phyloP scores from a whole-genome alignment of 2,797 vertebrate genomes.

The Melanotaenia pygmaea region DNA sequence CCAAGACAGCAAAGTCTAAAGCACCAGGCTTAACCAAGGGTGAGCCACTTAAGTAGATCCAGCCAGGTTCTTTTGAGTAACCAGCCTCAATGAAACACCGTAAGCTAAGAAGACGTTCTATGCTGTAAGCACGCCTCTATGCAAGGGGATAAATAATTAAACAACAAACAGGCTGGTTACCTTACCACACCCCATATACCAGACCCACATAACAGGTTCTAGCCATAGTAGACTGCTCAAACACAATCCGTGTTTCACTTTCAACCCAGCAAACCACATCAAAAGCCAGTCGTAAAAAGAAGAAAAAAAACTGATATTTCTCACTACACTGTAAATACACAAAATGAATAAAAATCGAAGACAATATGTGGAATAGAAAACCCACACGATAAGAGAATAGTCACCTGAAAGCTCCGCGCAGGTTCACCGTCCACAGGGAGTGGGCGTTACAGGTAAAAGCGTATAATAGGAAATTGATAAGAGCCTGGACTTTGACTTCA shows the following conservation, averaged over 20 bases:
- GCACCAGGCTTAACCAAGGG: background rate
- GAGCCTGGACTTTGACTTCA: slow-evolving; percentile 71
- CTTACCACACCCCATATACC: slow-evolving; percentile 73
- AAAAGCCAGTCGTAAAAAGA: slow-evolving; percentile 42
- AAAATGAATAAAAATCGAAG: background rate
- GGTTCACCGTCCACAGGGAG: slow-evolving; percentile 24
- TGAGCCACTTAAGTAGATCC: background rate
- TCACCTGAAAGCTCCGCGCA: slow-evolving; percentile 30
- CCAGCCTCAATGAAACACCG: slow-evolving; percentile 14
- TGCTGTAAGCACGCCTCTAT: slow-evolving; percentile 25
- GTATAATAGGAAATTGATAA: slow-evolving; percentile 33
- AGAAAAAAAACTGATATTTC: slow-evolving; percentile 3
- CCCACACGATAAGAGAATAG: background rate
- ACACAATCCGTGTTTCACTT: slow-evolving; percentile 10
- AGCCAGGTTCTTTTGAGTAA: slow-evolving; percentile 1
- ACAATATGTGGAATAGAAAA: background rate
- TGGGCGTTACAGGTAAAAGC: slow-evolving; percentile 39
- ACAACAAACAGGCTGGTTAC: slow-evolving; percentile 69
- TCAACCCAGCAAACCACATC: slow-evolving; percentile 50
- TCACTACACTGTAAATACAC: background rate
- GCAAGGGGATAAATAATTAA: slow-evolving; percentile 45
- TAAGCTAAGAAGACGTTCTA: slow-evolving; percentile 48
- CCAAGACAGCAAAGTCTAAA: background rate
- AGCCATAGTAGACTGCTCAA: slow-evolving; percentile 20
- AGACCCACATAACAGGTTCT: slow-evolving; percentile 83